Percentiles rank a stretch among this genome's conserved stretches.
phyloP scores from a whole-genome alignment of 2,797 vertebrate genomes.

The Capromys pilorides region DNA sequence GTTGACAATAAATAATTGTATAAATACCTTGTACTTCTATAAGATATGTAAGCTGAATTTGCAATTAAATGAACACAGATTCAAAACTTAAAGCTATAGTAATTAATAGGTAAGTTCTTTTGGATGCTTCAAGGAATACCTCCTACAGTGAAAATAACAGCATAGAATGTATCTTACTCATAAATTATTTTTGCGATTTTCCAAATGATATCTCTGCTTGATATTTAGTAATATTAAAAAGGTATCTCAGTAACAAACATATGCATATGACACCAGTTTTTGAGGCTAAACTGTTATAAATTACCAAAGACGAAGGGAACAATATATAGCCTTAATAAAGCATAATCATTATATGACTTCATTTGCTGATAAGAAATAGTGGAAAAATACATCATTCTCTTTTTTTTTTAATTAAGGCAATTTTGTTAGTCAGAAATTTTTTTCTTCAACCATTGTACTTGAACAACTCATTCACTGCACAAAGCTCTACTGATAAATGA shows the following conservation, averaged over 20 bases:
- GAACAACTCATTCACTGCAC: background rate
- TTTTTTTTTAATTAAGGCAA: background rate
- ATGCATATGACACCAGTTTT: background rate
- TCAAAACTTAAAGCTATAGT: background rate
- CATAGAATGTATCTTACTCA: background rate
- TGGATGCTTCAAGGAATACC: background rate
- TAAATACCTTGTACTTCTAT: background rate
- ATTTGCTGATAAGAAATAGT: background rate
- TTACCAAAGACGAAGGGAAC: background rate
- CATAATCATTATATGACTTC: background rate
- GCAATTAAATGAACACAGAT: background rate
- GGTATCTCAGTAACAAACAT: background rate
- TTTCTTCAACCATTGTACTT: background rate
- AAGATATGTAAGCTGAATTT: background rate
- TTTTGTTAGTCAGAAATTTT: background rate
- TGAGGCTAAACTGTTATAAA: background rate
- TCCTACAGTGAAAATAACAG: background rate
- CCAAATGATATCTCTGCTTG: background rate
- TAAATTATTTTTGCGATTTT: background rate
- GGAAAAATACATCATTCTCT: background rate
- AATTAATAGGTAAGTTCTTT: background rate
- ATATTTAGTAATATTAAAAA: background rate
- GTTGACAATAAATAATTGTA: background rate
- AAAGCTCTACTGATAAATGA: conserved; percentile 1
- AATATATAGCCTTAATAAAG: conserved; percentile 26